Conservation (phyloP, 2,888 invertebrate species). For the Volucella inanis region DNA sequence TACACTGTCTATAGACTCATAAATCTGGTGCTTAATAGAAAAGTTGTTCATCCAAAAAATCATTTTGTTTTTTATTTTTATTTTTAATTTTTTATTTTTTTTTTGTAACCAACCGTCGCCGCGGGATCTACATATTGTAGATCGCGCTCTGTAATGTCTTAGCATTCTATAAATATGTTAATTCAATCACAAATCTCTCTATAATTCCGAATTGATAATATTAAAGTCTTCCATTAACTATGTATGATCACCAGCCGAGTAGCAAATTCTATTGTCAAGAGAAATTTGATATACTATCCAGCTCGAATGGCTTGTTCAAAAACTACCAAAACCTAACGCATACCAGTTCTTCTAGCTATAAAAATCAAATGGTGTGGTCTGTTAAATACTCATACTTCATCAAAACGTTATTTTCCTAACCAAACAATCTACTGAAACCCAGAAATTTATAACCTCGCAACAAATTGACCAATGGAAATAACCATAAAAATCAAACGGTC, state of each 20-base stretch:
- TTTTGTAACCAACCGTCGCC: no score
- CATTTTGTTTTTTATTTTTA: no score
- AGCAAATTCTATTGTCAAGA: slow-evolving; percentile 18
- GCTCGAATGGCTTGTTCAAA: slow-evolving; percentile 18
- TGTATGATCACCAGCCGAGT: neutral
- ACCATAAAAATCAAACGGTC: slow-evolving; percentile 56
- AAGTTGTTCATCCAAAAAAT: no score
- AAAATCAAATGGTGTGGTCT: slow-evolving; percentile 30
- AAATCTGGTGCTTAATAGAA: no score
- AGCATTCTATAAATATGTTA: no score
- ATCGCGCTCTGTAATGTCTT: no score
- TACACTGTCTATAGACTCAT: no score
- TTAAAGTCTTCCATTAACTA: neutral
- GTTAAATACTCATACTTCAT: neutral
- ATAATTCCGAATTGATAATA: no score
- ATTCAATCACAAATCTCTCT: no score
- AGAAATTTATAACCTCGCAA: slow-evolving; percentile 39
- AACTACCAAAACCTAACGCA: slow-evolving; percentile 24
- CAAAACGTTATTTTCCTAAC: neutral
- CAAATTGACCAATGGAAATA: slow-evolving; percentile 45
- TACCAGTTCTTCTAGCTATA: slow-evolving; percentile 33
- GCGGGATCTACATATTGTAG: no score
- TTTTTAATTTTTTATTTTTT: no score
- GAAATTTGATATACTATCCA: slow-evolving; percentile 28
- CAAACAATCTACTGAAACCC: slow-evolving; percentile 2